Base-by-base conservation (phyloP, 2,797 vertebrate genomes). In the Falco cherrug region DNA sequence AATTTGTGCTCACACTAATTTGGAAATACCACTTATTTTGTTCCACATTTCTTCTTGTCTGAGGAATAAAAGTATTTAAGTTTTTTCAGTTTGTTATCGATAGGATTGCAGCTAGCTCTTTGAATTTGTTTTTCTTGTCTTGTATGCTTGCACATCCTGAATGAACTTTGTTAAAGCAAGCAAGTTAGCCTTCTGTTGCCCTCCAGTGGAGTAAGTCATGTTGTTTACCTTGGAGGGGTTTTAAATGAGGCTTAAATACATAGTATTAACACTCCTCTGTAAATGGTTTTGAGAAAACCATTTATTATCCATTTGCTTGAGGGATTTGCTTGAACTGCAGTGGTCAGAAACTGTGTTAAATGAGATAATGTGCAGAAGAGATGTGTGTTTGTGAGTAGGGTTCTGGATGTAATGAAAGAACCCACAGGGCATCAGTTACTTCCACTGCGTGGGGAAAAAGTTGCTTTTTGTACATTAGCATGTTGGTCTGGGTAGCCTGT, bases 281-380 rank as follows among this genome's bases (percentile, higher is more conserved):
- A 78, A 92, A 75, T 76, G 18, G 20, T 28, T 86, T 87, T 3
- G 16, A 84, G 67, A 70, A 75, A 92, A 54, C 31, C 45, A n/a
- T 82, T 87, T 84, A 78, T 95, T 92, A 90, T 45, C 41, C 59
- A 65, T 90, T 94, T 94, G 67, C 88, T 74, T 33, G 79, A 90
- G 69, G 60, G 68, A 67, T 87, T 93, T 91, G 64, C 70, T 82
- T 37, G 5, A 65, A 53, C 69, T 84, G 16, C 74, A 50, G 81
- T 65, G 29, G 33, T 90, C 7, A 13, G 70, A 84, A 93, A 20
- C 37, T 67, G 26, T 54, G 47, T 65, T 89, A 64, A 73, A 41
- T 35, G 60, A 94, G 74, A 31, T 43, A 50, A 68, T 1, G 24
- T 77, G 57, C 31, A 86, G 47, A 64, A 61, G 31, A 57, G 69